Percentiles rank a stretch among this genome's conserved stretches.
phyloP scores from a whole-genome alignment of 1,140 invertebrate genomes.

The Proctacanthus coquilletti region DNA sequence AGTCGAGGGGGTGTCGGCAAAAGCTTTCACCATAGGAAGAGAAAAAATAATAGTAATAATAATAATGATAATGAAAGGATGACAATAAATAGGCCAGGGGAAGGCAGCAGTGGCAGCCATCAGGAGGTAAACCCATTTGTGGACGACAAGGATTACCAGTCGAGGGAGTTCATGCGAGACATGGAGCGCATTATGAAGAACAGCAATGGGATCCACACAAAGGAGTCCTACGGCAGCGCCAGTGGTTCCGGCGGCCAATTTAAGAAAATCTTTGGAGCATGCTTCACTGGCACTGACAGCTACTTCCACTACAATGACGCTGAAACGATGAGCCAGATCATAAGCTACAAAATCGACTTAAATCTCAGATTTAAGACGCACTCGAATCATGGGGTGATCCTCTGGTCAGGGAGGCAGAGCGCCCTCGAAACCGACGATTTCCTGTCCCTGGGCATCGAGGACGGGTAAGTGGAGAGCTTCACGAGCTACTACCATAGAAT shows the following conservation, averaged over 20 bases:
- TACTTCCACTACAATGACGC: conserved; percentile 51
- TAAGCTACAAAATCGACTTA: conserved; percentile 29
- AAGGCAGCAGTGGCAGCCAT: no score
- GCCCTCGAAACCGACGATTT: conserved; percentile 53
- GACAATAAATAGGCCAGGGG: no score
- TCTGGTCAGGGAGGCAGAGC: conserved; percentile 72
- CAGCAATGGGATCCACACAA: conserved; percentile 5
- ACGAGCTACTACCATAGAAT: background rate
- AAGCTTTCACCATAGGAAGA: no score
- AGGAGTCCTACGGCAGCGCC: conserved; percentile 9
- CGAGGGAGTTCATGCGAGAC: conserved; percentile 24
- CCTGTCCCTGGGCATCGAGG: conserved; percentile 66
- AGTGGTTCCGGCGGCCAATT: conserved; percentile 12
- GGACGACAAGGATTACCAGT: conserved; percentile 21
- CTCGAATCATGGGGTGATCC: conserved; percentile 49
- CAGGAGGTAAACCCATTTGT: conserved; percentile 5
- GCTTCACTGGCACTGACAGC: conserved; percentile 52
- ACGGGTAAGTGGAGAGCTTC: conserved; percentile 41
- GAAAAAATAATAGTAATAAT: no score
- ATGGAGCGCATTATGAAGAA: conserved; percentile 29
- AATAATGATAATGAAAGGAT: no score
- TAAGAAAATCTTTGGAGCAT: conserved; percentile 33
- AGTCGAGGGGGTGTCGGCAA: no score
- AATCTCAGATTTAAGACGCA: conserved; percentile 28
- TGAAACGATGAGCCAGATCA: conserved; percentile 47